phyloP scores from a whole-genome alignment of 2,797 vertebrate species.

The Catharus ustulatus region DNA sequence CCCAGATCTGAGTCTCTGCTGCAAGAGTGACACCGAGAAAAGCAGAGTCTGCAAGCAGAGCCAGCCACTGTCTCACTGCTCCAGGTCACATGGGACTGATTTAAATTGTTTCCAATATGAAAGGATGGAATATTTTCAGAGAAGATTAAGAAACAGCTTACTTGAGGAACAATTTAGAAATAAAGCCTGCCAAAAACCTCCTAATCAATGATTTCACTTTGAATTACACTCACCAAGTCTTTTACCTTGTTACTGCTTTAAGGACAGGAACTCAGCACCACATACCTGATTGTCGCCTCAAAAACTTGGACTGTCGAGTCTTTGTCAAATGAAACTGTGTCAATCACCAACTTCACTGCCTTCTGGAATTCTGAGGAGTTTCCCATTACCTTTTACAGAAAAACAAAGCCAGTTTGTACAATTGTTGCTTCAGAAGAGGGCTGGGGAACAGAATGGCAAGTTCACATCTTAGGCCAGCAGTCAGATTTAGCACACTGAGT shows the following conservation, averaged over 20 bases:
- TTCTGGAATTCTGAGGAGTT: constrained; percentile 95
- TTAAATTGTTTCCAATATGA: background rate
- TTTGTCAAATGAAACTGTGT: constrained; percentile 96
- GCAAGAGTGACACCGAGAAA: background rate
- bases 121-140: background rate
- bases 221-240: accelerated
- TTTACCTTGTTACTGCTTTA: background rate
- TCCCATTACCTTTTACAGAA: constrained; percentile 88
- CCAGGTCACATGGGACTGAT: accelerated
- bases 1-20: background rate
- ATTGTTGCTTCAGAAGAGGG: background rate
- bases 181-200: background rate
- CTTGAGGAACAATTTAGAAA: background rate
- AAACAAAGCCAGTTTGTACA: background rate
- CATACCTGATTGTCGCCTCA: constrained; percentile 95
- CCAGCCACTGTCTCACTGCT: background rate
- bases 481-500: background rate
- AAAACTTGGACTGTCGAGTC: constrained; percentile 98
- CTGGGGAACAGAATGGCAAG: background rate
- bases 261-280: background rate
- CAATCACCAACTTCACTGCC: constrained; percentile 94
- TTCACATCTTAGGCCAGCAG: background rate
- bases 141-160: background rate
- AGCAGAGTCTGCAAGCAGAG: background rate
- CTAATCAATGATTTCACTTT: background rate